Evolutionary conservation across 64 coral and sea anemone species (phyloP), one percentile per base, ranked within the genome.

Genomic region (Montipora foliosa): DNA sequence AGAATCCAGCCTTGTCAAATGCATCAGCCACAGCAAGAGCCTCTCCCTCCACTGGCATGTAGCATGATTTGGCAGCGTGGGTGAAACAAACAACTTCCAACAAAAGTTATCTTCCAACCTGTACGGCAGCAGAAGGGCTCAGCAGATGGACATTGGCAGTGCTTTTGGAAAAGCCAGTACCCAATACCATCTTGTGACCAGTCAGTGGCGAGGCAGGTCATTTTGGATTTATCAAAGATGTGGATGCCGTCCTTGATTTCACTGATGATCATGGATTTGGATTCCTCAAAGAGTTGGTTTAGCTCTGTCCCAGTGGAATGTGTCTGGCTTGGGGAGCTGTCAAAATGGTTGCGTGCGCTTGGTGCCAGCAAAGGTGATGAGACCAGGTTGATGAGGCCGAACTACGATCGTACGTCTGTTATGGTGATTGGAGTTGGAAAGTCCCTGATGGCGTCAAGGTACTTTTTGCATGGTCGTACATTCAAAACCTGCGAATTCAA

Each of bases 201-300:
- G 37, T 37, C 37, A 37, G 37, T 37, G 37, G 37, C 37, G 2
- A 37, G 37, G 37, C 37, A 37, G 37, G 37, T 37, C 37, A 37
- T 87, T 89, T 0, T 87, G 2, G 92, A 92, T 48, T 84, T 92
- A n/a, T 92, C 90, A 59, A 84, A 92, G 90, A 92, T 84, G 45
- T 16, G 80, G 19, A 92, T 67, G 17, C 90, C 79, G 15, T 84
- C 79, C 84, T 92, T 17, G 24, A 92, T 92, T 13, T 91, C 89
- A 29, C 25, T 55, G 66, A 92, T 84, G 90, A 84, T 92, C 4
- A 72, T 17, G 4, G 74, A 52, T 83, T 88, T 93, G 6, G 90
- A 92, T 69, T 92, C 90, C 47, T 83, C 66, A 69, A 92, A 92
- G 9, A 91, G 44, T 11, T 68, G 13, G 3, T 81, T 93, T 14